These are phyloP conservation scores for Macquaria australasica DNA, from an alignment of 2,113 vertebrate genomes.

Conservation along the genomic window DNA sequence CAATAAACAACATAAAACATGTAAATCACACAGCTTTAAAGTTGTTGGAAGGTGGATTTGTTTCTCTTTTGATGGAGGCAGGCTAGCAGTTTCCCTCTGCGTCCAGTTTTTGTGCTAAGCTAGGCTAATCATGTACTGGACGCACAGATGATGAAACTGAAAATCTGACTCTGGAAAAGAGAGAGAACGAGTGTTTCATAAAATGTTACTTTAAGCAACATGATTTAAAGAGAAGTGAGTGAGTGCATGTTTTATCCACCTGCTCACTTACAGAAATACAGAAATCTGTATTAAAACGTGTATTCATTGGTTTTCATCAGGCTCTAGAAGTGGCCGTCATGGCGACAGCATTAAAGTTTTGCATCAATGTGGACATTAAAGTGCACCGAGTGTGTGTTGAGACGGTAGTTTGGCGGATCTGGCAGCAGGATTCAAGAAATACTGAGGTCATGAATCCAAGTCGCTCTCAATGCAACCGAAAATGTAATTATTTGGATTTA, in stretches of 20 bases:
- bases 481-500: neutral
- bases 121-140: neutral
- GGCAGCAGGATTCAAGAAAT: neutral
- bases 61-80: neutral
- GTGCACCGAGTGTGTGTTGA: neutral
- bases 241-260: neutral
- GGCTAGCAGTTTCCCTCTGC: neutral
- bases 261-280: neutral
- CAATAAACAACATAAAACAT: neutral
- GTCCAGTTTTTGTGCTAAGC: conserved; percentile 20
- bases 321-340: neutral
- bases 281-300: neutral
- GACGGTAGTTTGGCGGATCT: neutral
- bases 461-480: neutral
- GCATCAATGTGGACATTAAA: neutral
- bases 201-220: neutral
- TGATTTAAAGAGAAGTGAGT: neutral
- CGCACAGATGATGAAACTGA: neutral
- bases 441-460: neutral
- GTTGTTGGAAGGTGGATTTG: neutral
- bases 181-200: neutral
- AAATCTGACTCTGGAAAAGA: neutral
- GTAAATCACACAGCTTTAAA: neutral
- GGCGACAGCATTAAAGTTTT: neutral
- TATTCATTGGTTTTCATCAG: neutral